Base-by-base conservation (phyloP, 2,797 vertebrate genomes). In the Pseudochromis fuscus region DNA sequence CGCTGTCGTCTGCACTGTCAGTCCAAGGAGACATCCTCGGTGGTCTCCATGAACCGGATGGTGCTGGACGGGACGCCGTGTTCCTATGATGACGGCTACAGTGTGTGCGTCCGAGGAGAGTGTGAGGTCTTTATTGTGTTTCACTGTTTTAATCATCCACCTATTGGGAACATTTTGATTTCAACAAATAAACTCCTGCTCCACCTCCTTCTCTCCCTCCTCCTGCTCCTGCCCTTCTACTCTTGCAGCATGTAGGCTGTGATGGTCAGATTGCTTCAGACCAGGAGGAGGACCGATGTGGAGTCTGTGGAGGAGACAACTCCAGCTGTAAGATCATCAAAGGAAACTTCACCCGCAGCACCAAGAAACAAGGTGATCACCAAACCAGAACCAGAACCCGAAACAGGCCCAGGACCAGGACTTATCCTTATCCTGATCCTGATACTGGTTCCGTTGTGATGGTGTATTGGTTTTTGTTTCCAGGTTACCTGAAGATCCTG, bases 401-500 rank as follows among this genome's bases (percentile, higher is more conserved):
- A n/a, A 12, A 9, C 9, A 5, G 9, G 16, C 23, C 28, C 30
- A 23, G 31, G 15, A 6, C 33, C 53, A 38, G 12, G 18, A 7
- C 24, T 30, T 12, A 21, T 8, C 31, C 25, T 1, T 19, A 24
- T 3, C 6, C 19, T 19, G 18, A 45, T 8, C 42, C 37, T 38
- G 37, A 38, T 5, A 4, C 37, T 18, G 12, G 13, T 31, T 31
- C 8, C 28, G 19, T 3, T 24, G 28, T n/a, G 31, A 40, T 0
- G 1, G 3, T 53, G 45, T 15, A 15, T 37, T 18, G 16, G 7
- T 40, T 40, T 7, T 30, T 49, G 7, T 57, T 56, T 8, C 42
- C 27, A 99, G 98, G 96, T 62, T 96, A 96, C 63, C 79, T 98
- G 72, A 98, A 97, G 92, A 98, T 99, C 91, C 94, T 99, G 88